phyloP scores from a whole-genome alignment of 1,140 invertebrate genomes.

The Achatina immaculata region DNA sequence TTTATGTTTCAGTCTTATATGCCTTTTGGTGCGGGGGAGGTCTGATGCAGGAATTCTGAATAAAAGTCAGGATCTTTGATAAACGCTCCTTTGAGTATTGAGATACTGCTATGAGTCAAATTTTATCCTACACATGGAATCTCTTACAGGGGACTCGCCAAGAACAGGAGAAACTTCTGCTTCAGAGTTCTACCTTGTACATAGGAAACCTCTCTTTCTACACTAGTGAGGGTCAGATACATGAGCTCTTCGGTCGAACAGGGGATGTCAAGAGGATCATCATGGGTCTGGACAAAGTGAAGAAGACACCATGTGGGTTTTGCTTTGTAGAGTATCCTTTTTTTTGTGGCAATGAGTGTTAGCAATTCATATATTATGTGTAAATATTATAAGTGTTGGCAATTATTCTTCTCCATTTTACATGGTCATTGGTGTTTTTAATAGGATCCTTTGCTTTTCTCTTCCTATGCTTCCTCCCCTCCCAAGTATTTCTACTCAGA shows the following conservation, averaged over 20 bases:
- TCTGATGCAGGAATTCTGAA: too few relatives aligned
- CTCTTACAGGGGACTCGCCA: slow-evolving; percentile 85
- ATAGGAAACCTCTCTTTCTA: slow-evolving; percentile 98
- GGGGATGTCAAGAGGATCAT: slow-evolving; percentile 96
- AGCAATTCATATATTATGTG: not conserved
- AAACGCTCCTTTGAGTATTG: too few relatives aligned
- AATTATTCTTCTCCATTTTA: not conserved
- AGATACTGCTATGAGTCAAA: too few relatives aligned
- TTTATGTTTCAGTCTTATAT: too few relatives aligned
- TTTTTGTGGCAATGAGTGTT: not conserved
- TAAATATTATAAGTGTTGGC: not conserved
- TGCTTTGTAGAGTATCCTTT: slow-evolving; percentile 94
- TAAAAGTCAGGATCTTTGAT: too few relatives aligned
- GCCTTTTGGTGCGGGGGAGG: too few relatives aligned
- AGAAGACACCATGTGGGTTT: slow-evolving; percentile 99
- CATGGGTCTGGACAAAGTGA: slow-evolving; percentile 98
- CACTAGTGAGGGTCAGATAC: slow-evolving; percentile 99
- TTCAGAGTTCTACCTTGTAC: slow-evolving; percentile 87
- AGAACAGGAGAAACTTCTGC: slow-evolving; percentile 90
- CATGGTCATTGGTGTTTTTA: not conserved
- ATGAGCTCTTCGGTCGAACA: slow-evolving; percentile 95
- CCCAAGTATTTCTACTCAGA: too few relatives aligned
- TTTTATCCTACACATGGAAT: too few relatives aligned
- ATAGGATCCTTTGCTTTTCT: not conserved
- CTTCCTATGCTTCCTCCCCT: too few relatives aligned